Conservation (phyloP, 2,797 vertebrate genomes). For the Dicrostonyx torquatus region DNA sequence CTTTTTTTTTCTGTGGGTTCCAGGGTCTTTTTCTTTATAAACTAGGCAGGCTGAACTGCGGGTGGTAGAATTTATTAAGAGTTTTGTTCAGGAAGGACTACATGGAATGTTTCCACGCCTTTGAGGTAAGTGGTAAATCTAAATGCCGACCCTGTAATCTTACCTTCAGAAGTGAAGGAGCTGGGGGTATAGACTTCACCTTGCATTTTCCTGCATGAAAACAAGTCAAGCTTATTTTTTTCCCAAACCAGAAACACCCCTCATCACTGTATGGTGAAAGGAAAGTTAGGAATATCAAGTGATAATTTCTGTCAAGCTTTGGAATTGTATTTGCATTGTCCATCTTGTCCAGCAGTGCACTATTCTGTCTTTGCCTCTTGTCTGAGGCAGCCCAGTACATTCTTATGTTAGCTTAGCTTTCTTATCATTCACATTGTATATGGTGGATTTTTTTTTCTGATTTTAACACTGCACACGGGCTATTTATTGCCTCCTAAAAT, state of each 20-base stretch:
- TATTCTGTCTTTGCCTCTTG: background rate
- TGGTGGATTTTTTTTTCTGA: background rate
- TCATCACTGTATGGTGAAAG: background rate
- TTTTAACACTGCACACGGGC: no score
- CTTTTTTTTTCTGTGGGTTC: constrained; percentile 66
- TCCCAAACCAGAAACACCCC: background rate
- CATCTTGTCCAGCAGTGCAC: background rate
- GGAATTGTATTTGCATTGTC: background rate
- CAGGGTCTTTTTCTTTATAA: constrained; percentile 64
- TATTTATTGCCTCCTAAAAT: no score
- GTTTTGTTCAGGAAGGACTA: constrained; percentile 79
- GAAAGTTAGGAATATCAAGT: background rate
- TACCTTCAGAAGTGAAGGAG: constrained; percentile 70
- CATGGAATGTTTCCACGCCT: constrained; percentile 79
- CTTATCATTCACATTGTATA: background rate
- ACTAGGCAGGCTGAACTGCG: constrained; percentile 46
- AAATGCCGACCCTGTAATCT: constrained; percentile 73
- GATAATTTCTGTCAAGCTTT: background rate
- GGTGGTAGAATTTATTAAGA: constrained; percentile 77
- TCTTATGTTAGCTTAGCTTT: background rate
- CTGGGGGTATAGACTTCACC: constrained; percentile 56
- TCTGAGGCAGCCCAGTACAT: background rate
- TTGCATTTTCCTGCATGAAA: constrained; percentile 66
- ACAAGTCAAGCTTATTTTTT: background rate
- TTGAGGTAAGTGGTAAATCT: constrained; percentile 76